These are phyloP conservation scores for Aphelenchoides bicaudatus DNA, from an alignment of 2,888 invertebrate genomes.

Conservation along the genomic window DNA sequence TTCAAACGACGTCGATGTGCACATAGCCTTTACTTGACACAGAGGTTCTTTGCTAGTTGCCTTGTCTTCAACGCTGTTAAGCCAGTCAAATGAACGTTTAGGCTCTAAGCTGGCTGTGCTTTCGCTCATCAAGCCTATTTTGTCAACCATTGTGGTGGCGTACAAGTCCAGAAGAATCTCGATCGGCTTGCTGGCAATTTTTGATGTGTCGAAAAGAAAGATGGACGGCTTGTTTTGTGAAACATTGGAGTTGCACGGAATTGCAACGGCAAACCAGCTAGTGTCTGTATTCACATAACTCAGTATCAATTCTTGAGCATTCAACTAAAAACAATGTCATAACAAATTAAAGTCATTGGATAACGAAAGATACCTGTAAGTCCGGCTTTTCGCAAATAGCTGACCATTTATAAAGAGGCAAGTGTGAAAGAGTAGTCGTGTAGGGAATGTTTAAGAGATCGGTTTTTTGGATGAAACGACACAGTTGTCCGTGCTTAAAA, in stretches of 20 bases:
- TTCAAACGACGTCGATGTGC: conserved; percentile 10
- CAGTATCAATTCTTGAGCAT: neutral
- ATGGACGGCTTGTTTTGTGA: conserved; percentile 19
- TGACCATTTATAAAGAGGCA: conserved; percentile 9
- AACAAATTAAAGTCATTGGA: too few species aligned
- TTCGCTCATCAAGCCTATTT: neutral
- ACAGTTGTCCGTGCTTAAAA: conserved; percentile 1
- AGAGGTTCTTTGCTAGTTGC: neutral
- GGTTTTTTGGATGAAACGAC: conserved; percentile 7
- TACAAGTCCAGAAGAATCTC: conserved; percentile 18
- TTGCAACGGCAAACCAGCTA: conserved; percentile 13
- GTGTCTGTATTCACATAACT: neutral
- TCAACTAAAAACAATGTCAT: too few species aligned
- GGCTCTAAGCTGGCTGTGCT: neutral
- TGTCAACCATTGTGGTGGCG: conserved; percentile 16
- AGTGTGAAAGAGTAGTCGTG: neutral
- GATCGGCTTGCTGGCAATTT: conserved; percentile 1
- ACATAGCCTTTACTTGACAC: conserved; percentile 2
- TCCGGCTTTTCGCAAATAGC: conserved; percentile 7
- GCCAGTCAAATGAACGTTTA: conserved; percentile 12
- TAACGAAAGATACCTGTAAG: too few species aligned
- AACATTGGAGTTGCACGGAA: conserved; percentile 4
- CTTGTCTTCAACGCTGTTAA: conserved; percentile 15
- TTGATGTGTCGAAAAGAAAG: conserved; percentile 15
- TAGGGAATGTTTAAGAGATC: conserved; percentile 4